Percentiles rank a stretch among this genome's conserved stretches.
phyloP scores from a whole-genome alignment of 2,888 invertebrate genomes.

The Hemistola chrysoprasaria region DNA sequence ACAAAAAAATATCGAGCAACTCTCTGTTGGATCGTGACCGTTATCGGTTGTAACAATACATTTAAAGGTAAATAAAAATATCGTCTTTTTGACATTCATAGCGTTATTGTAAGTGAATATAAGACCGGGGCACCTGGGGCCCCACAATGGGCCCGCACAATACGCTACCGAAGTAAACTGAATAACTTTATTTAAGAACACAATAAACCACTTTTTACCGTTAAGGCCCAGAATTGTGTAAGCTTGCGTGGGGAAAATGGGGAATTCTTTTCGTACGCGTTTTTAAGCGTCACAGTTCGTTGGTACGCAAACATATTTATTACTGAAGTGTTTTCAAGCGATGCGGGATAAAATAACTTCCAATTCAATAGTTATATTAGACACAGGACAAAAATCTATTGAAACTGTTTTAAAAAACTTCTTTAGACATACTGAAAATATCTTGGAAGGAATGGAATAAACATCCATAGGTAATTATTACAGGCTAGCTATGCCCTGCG shows the following conservation, averaged over 20 bases:
- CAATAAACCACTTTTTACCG: constrained; percentile 78
- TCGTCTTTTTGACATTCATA: constrained; percentile 76
- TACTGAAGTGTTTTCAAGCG: background rate
- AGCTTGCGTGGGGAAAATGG: constrained; percentile 53
- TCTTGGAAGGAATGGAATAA: too few relatives aligned
- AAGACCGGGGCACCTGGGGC: constrained; percentile 64
- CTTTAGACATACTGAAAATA: too few relatives aligned
- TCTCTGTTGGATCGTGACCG: constrained; percentile 36
- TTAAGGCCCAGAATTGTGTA: constrained; percentile 63
- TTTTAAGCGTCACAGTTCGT: constrained; percentile 23
- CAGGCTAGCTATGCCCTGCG: too few relatives aligned
- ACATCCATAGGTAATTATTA: too few relatives aligned
- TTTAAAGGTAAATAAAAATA: constrained; percentile 67
- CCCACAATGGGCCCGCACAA: constrained; percentile 66
- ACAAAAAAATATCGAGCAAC: too few relatives aligned
- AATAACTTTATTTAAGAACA: constrained; percentile 80
- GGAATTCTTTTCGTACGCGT: constrained; percentile 26
- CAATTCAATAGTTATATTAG: background rate
- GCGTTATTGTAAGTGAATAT: constrained; percentile 64
- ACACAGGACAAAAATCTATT: too few relatives aligned
- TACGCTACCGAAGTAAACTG: constrained; percentile 64
- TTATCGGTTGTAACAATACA: constrained; percentile 49
- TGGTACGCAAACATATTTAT: constrained; percentile 18
- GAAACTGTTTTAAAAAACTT: too few relatives aligned
- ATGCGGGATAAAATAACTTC: constrained; percentile 1